A percentile compares a stretch with the other conserved stretches of the same genome.
phyloP scores from a whole-genome alignment of 2,888 invertebrate genomes.

The Gibbula magus region DNA sequence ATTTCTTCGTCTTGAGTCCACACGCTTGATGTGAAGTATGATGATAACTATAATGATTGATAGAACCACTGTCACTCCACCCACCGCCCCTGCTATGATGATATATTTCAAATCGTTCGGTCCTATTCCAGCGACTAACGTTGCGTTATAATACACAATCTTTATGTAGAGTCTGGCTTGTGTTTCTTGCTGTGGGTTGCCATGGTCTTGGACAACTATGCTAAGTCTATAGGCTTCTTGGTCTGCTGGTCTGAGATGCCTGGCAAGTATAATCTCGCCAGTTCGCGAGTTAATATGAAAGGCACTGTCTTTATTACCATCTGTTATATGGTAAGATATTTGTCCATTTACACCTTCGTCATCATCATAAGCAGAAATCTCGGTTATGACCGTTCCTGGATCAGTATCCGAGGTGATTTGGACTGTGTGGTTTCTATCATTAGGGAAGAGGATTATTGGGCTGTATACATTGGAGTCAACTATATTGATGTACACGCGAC shows the following conservation, averaged over 20 bases:
- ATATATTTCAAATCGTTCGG: constrained; percentile 44
- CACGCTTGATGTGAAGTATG: constrained; percentile 39
- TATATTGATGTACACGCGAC: constrained; percentile 55
- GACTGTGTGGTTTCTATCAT: constrained; percentile 51
- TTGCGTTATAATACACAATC: constrained; percentile 35
- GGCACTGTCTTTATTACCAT: constrained; percentile 46
- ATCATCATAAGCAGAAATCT: constrained; percentile 51
- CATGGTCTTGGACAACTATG: constrained; percentile 60
- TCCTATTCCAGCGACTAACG: constrained; percentile 23
- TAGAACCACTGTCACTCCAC: constrained; percentile 44
- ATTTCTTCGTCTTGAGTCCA: constrained; percentile 28
- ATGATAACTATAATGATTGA: constrained; percentile 46
- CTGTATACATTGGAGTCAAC: constrained; percentile 66
- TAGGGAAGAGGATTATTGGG: constrained; percentile 63
- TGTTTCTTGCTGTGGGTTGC: constrained; percentile 48
- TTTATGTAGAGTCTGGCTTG: constrained; percentile 44
- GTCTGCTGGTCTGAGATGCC: constrained; percentile 39
- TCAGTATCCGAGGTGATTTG: constrained; percentile 39
- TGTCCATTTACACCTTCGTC: constrained; percentile 59
- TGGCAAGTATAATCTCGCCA: constrained; percentile 54
- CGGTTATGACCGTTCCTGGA: constrained; percentile 44
- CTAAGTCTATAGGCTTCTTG: constrained; percentile 49
- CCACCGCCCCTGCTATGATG: constrained; percentile 47
- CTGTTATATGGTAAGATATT: constrained; percentile 51
- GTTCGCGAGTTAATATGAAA: constrained; percentile 48